A percentile compares a stretch with the other conserved stretches of the same genome.
phyloP scores from a whole-genome alignment of 2,797 vertebrate genomes.

The Coilia nasus region DNA sequence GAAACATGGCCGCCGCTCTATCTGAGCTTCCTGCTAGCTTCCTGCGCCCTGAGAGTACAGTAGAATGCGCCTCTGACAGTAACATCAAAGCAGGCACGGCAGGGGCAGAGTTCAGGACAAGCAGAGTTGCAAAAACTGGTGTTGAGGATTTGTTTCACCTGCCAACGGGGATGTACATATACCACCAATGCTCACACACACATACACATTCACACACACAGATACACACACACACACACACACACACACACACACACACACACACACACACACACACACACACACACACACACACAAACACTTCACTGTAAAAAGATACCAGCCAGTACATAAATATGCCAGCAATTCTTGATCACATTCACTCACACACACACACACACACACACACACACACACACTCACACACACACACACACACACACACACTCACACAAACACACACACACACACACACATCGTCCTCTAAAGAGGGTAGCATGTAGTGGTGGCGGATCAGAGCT shows the following conservation, averaged over 20 bases:
- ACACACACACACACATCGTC: slow-evolving; percentile 12
- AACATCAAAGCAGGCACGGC: background rate
- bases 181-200: background rate
- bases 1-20: background rate
- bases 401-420: background rate
- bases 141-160: background rate
- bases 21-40: background rate
- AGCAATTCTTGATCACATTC: background rate
- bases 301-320: background rate
- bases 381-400: background rate
- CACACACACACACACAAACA: background rate
- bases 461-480: background rate
- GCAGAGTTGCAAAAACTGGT: background rate
- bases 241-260: background rate
- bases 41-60: background rate
- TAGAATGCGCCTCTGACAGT: background rate
- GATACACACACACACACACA: background rate
- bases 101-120: background rate
- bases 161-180: background rate
- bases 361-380: background rate
- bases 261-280: background rate
- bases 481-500: background rate
- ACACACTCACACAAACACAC: background rate
- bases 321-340: background rate
- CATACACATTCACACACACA: background rate